phyloP scores from a whole-genome alignment of 2,888 invertebrate genomes.

The Vesta saturnalis region DNA sequence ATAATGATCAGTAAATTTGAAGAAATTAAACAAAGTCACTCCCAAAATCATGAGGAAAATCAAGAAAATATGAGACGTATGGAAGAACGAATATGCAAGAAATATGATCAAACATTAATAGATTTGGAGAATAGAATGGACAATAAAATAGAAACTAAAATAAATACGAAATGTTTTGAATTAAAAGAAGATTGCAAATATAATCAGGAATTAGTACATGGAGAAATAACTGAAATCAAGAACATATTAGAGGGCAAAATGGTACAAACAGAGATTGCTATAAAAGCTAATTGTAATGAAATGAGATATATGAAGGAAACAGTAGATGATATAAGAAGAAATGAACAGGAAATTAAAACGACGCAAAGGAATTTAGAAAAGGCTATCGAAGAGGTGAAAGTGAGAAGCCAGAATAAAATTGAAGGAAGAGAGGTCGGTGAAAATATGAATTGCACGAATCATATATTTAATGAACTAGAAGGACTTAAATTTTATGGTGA shows the following conservation, averaged over 20 bases:
- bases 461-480: not conserved
- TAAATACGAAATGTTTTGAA: not conserved
- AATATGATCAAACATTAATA: not conserved
- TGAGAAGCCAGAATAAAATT: not conserved
- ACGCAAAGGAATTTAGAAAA: not conserved
- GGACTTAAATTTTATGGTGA: not conserved
- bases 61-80: not conserved
- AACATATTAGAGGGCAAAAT: not conserved
- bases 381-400: not conserved
- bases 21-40: not conserved
- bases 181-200: not conserved
- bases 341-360: not conserved
- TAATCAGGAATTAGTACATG: not conserved
- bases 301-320: not conserved
- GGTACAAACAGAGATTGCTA: not conserved
- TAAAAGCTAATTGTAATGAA: not conserved
- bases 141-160: not conserved
- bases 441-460: not conserved
- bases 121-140: not conserved
- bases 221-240: not conserved
- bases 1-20: not conserved
- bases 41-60: not conserved
- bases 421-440: not conserved
- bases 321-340: not conserved
- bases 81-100: not conserved